phyloP scores from a whole-genome alignment of 1,140 invertebrate species.

The Bicyclus anynana region DNA sequence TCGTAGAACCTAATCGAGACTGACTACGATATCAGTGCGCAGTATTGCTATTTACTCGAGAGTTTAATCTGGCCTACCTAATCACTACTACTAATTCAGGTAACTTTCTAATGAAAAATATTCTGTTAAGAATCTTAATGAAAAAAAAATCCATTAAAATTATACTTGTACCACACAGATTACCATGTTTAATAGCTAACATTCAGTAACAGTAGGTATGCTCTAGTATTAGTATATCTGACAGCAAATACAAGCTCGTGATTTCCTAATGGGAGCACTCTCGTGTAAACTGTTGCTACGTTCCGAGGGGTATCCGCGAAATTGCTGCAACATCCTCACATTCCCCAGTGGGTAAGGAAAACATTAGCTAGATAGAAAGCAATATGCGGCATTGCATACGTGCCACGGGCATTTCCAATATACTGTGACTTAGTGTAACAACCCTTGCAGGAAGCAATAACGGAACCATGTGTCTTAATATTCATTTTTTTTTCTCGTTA shows the following conservation, averaged over 20 bases:
- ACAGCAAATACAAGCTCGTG: background rate
- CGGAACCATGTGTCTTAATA: background rate
- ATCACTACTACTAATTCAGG: no score
- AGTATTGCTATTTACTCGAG: no score
- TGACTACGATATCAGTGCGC: no score
- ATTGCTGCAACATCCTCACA: slow-evolving; percentile 5
- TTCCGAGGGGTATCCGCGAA: slow-evolving; percentile 2
- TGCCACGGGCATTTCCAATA: slow-evolving; percentile 7
- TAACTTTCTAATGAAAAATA: no score
- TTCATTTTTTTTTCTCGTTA: background rate
- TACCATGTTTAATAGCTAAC: no score
- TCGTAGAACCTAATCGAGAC: no score
- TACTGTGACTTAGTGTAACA: background rate
- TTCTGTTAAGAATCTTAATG: no score
- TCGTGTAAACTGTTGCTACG: slow-evolving; percentile 1
- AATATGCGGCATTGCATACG: slow-evolving; percentile 8
- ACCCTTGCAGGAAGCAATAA: background rate
- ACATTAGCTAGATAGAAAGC: slow-evolving; percentile 8
- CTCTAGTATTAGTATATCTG: background rate
- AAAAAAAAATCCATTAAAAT: no score
- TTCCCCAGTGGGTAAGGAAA: slow-evolving; percentile 4
- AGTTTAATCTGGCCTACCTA: no score
- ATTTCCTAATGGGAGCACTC: slow-evolving; percentile 3
- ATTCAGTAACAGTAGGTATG: background rate
- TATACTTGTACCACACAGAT: no score